Evolutionary conservation across 92 coral and sea anemone species (phyloP), one percentile per base, ranked within the genome.

Genomic region (Epizoanthus scotinus): DNA sequence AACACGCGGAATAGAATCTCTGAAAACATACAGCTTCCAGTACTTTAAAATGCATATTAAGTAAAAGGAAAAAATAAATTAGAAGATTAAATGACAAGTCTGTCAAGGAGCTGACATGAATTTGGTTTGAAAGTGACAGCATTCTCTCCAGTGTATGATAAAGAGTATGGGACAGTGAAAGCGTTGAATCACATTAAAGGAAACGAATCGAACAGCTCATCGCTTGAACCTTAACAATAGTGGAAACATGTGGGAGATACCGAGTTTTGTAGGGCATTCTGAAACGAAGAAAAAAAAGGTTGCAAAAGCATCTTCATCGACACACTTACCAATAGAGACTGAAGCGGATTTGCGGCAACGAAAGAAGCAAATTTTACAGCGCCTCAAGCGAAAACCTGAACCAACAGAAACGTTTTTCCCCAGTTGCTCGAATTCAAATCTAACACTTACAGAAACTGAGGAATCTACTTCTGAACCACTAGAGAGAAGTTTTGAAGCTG

Each of bases 281-380:
- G 81, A 75, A 21, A 75, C 40, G 67, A 75, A 58, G 49, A 75
- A 75, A 75, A 49, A 14, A 8, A 20, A 17, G 22, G 67, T 15
- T 60, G 54, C 55, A 60, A 40, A 56, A 31, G 55, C 53, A 9
- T 56, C 53, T 59, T 65, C 84, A 19, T 65, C 84, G 13, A 77
- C 77, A 29, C 78, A 87, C 67, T 62, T 83, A 38, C 77, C 91
- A 22, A 88, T 88, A 61, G 91, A 88, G 49, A 63, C 67, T 21
- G 85, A 88, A 67, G 91, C 91, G 8, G 78, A 73, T 27, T 56
- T 88, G 49, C 85, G 91, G 54, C 87, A 85, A 54, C 84, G 50
- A 59, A 84, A 85, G 67, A 88, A 88, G 65, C 65, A 67, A 86
- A 84, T 88, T 79, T 66, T 88, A 57, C 91, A 78, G 31, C 84